Percentiles rank a stretch among this genome's conserved stretches.
Evolutionary conservation across 2,888 invertebrate genomes (phyloP).

Genomic region (Unio delphinus): DNA sequence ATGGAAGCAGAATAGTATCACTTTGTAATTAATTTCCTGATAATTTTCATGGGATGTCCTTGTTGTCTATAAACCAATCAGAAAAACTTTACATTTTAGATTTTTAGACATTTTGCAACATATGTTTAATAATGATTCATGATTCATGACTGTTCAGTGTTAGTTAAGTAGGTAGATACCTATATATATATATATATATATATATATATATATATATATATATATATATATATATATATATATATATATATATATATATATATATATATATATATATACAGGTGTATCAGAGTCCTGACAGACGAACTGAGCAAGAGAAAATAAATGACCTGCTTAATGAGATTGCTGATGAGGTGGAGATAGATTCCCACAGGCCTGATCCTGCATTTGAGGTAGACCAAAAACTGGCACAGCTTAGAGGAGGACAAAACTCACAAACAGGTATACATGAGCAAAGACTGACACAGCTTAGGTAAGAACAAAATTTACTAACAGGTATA

Average conservation of each 20-base stretch:
- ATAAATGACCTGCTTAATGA: constrained; percentile 64
- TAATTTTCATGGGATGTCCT: too few relatives aligned
- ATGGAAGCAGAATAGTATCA: too few relatives aligned
- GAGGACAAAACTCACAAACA: constrained; percentile 1
- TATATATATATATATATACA: constrained; percentile 8
- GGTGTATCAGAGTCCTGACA: constrained; percentile 57
- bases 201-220: background rate
- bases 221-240: background rate
- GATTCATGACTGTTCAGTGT: too few relatives aligned
- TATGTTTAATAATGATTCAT: too few relatives aligned
- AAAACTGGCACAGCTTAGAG: constrained; percentile 41
- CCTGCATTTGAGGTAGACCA: constrained; percentile 72
- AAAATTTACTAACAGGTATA: too few relatives aligned
- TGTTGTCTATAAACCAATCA: too few relatives aligned
- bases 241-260: too few relatives aligned
- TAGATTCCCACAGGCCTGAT: constrained; percentile 54
- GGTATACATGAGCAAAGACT: too few relatives aligned
- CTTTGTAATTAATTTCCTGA: too few relatives aligned
- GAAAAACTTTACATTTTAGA: too few relatives aligned
- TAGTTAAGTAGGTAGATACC: too few relatives aligned
- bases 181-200: background rate
- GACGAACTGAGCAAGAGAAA: constrained; percentile 56
- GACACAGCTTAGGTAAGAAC: background rate
- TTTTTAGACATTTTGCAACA: too few relatives aligned
- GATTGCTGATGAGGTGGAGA: constrained; percentile 62